Percentiles rank a stretch among this genome's conserved stretches.
Conservation (phyloP, 2,113 vertebrate genomes). For the Mesoclemmys tuberculata region DNA sequence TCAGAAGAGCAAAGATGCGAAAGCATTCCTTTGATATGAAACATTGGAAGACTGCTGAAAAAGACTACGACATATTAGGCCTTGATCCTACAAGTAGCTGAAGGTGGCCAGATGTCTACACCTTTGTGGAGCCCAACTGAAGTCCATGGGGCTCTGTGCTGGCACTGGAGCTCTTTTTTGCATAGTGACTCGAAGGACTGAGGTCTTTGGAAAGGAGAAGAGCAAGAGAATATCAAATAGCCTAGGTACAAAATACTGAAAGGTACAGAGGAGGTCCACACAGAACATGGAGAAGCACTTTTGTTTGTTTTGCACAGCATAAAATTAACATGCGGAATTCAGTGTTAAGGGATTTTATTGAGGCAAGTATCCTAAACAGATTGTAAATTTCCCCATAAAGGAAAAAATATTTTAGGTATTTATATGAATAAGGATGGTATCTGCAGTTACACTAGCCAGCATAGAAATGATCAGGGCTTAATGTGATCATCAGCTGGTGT, state of each 20-base stretch:
- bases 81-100: background rate
- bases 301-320: background rate
- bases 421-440: background rate
- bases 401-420: constrained; percentile 11
- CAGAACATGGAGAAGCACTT: background rate
- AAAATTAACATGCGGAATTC: background rate
- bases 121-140: background rate
- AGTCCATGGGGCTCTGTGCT: background rate
- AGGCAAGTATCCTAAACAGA: background rate
- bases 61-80: background rate
- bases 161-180: background rate
- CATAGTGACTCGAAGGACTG: background rate
- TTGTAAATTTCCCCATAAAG: background rate
- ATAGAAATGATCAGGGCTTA: constrained; percentile 5
- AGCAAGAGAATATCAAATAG: background rate
- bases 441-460: background rate
- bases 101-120: background rate
- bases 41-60: background rate
- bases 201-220: background rate
- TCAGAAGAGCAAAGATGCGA: background rate
- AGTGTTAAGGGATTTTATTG: background rate
- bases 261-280: background rate
- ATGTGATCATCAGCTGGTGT: constrained; percentile 3
- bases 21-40: constrained; percentile 25
- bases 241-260: background rate